Percentiles rank a stretch among this genome's conserved stretches.
These are phyloP conservation scores for Apodemus speciosus DNA, from an alignment of 2,113 vertebrate species.

Conservation along the genomic window DNA sequence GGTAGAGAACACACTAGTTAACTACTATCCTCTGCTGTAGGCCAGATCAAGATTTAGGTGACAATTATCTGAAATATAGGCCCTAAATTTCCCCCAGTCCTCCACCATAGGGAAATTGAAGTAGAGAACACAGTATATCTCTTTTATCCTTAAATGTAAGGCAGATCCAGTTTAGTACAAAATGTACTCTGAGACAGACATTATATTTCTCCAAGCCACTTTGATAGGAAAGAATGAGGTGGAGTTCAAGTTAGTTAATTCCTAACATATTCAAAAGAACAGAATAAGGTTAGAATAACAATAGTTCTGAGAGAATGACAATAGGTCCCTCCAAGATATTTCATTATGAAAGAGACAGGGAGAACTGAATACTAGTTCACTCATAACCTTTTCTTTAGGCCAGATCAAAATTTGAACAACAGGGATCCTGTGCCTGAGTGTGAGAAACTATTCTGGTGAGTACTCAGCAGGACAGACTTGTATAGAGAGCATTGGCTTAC, in stretches of 20 bases:
- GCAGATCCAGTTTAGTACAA: neutral
- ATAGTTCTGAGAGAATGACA: neutral
- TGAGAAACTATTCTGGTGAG: neutral
- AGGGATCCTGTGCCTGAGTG: neutral
- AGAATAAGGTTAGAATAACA: neutral
- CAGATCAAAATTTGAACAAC: neutral
- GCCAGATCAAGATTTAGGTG: neutral
- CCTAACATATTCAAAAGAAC: no score
- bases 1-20: no score
- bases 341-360: neutral
- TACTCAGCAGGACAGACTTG: neutral
- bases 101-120: neutral
- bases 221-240: neutral
- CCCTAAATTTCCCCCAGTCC: no score
- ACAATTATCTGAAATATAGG: neutral
- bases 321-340: neutral
- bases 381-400: neutral
- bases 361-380: neutral
- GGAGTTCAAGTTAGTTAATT: neutral
- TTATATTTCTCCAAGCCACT: neutral
- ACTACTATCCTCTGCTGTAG: neutral
- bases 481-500: neutral
- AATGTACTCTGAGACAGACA: no score
- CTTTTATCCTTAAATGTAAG: neutral
- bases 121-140: neutral